Conservation (phyloP, 2,113 vertebrate genomes). For the Hoplias malabaricus region DNA sequence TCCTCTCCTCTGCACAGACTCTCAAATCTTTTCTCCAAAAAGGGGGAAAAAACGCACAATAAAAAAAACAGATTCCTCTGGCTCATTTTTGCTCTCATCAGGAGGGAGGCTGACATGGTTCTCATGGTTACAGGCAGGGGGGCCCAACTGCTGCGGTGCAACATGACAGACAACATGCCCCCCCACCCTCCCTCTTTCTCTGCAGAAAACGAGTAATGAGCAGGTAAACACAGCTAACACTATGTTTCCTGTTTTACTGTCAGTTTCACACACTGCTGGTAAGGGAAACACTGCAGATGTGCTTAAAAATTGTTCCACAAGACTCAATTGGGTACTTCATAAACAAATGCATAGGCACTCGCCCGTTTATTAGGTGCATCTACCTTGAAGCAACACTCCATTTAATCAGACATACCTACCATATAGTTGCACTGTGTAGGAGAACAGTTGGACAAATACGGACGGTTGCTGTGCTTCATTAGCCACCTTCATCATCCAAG, state of each 20-base stretch:
- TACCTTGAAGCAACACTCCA: not conserved
- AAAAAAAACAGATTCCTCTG: not conserved
- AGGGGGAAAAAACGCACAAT: too few species aligned
- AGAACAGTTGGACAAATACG: too few species aligned
- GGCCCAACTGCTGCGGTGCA: not conserved
- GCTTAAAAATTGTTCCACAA: not conserved
- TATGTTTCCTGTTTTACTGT: not conserved
- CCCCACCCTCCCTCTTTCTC: not conserved
- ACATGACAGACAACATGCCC: not conserved
- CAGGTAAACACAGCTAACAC: not conserved
- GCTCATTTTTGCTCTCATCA: not conserved
- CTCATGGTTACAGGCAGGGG: conserved; percentile 20
- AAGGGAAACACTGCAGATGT: not conserved
- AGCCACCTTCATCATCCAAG: too few species aligned
- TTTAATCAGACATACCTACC: not conserved
- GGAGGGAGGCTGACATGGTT: not conserved
- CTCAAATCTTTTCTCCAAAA: not conserved
- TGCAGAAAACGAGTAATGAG: conserved; percentile 9
- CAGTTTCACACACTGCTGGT: not conserved
- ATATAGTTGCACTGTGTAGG: too few species aligned
- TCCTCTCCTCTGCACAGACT: not conserved
- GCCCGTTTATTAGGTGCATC: not conserved
- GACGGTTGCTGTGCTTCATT: too few species aligned
- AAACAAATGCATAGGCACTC: not conserved
- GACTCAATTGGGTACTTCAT: not conserved